Evolutionary conservation across 1,140 invertebrate species (phyloP).

Genomic region (Brachionus asplanchnoidis): DNA sequence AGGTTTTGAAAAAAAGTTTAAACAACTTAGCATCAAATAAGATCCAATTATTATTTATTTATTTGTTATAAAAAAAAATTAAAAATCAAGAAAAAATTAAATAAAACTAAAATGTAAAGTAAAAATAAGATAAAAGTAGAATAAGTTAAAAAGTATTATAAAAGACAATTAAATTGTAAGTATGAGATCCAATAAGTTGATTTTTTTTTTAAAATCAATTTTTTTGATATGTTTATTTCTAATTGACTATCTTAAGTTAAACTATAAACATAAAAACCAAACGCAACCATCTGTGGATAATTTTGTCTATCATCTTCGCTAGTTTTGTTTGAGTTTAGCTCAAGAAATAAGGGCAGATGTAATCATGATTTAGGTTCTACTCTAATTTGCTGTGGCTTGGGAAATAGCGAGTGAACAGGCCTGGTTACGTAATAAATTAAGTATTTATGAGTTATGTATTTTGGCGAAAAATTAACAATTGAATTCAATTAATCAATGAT

Average conservation of each 20-base stretch:
- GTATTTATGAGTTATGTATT: neutral
- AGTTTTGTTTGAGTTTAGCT: neutral
- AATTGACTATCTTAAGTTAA: neutral
- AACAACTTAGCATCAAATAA: neutral
- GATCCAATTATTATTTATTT: no score
- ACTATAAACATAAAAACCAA: neutral
- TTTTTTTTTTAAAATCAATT: neutral
- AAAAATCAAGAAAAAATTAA: no score
- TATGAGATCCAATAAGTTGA: neutral
- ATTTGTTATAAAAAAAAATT: no score
- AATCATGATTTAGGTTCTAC: neutral
- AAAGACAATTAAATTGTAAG: no score
- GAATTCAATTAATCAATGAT: neutral
- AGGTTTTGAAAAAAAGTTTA: neutral
- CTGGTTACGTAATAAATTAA: neutral
- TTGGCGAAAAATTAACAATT: neutral
- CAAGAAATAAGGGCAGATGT: neutral
- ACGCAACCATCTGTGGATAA: neutral
- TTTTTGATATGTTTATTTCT: neutral
- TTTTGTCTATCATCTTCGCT: neutral
- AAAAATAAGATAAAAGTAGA: no score
- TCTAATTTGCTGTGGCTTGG: neutral
- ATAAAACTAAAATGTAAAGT: no score
- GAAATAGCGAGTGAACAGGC: neutral
- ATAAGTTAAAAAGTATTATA: no score